Evolutionary conservation across 2,888 invertebrate genomes (phyloP), one percentile per base, ranked within the genome.

Genomic region (Drosophila mimica): DNA sequence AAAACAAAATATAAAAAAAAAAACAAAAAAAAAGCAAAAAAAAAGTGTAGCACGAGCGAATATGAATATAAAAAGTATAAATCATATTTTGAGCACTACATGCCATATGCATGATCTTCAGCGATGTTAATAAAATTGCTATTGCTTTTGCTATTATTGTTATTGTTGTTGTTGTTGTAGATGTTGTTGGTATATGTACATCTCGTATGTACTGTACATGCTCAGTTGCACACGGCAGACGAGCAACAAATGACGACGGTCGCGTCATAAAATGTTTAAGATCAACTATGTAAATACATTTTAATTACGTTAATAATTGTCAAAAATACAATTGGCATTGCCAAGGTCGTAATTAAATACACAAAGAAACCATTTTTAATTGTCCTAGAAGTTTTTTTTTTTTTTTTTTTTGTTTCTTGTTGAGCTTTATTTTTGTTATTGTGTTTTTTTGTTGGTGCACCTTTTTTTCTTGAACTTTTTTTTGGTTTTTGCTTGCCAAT

Each of bases 281-380:
- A 79, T 84, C 76, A 84, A 70, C 71, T 72, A 76, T 85, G 80
- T 88, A 90, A 89, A 89, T 89, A 89, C 78, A 85, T 87, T 90
- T 86, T 90, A 91, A 90, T 90, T 90, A 91, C 90, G 82, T 82
- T 88, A 90, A 89, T 90, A 91, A 90, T 91, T 90, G 90, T 79
- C 86, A 74, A 88, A 91, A 70, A 75, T 78, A 81, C 81, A 81
- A 86, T 87, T 90, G 90, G 74, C 89, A 91, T 82, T 88, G 89
- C 79, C 89, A 90, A 91, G 91, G 91, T 74, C 75, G 75, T 70
- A 70, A 72, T 77, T 80, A 76, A 67, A 48, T 52, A 72, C 48
- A 72, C 54, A 70, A 69, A 64, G 79, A 82, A 74, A 80, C 72
- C 76, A 61, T 64, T 87, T 86, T 90, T 89, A 84, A 88, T 89